phyloP scores from a whole-genome alignment of 1,140 invertebrate species.

The Hylaeus volcanicus region DNA sequence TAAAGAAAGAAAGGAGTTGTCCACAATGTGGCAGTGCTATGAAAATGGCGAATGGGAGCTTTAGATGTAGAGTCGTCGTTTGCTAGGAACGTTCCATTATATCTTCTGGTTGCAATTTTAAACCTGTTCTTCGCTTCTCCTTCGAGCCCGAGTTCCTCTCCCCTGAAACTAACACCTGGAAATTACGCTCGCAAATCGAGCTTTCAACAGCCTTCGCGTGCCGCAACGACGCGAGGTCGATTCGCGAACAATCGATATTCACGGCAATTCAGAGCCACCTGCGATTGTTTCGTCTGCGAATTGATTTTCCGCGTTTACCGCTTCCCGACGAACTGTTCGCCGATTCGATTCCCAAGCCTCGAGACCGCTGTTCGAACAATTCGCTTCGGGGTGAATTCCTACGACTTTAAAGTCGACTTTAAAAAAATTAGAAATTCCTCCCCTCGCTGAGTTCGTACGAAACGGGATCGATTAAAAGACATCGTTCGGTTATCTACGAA shows the following conservation, averaged over 20 bases:
- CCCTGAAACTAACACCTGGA: neutral
- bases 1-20: too few species aligned
- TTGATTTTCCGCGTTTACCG: slow-evolving; percentile 32
- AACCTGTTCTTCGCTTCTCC: neutral
- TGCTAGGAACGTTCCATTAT: too few species aligned
- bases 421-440: neutral
- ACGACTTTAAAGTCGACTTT: neutral
- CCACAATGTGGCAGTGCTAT: too few species aligned
- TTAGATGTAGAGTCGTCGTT: too few species aligned
- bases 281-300: slow-evolving; percentile 31
- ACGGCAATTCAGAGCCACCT: neutral
- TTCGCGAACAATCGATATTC: slow-evolving; percentile 32
- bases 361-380: neutral
- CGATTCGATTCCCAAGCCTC: neutral
- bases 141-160: neutral
- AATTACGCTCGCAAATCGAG: slow-evolving; percentile 31
- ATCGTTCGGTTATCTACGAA: neutral
- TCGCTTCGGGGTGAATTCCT: neutral
- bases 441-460: too few species aligned
- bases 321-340: slow-evolving; percentile 1
- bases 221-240: neutral
- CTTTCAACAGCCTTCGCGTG: neutral
- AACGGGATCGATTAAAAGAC: neutral
- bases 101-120: neutral
- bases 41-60: too few species aligned